Conservation (phyloP, 2,113 vertebrate species). For the Puffinus mauretanicus region DNA sequence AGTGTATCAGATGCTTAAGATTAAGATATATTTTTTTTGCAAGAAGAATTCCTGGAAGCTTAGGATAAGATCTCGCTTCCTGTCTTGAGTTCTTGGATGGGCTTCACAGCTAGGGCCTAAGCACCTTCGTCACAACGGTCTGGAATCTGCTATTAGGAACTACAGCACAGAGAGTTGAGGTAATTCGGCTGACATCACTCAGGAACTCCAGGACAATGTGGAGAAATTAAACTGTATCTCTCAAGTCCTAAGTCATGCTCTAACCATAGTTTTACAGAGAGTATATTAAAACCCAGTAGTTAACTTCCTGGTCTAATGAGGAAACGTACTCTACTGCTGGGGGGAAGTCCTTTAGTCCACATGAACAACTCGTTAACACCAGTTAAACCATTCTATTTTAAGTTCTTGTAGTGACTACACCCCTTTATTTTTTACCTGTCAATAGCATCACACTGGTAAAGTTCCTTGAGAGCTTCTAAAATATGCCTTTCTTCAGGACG, state of each 20-base stretch:
- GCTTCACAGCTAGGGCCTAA: background rate
- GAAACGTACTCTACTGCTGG: background rate
- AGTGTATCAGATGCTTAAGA: background rate
- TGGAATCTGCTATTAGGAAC: background rate
- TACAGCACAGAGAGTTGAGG: background rate
- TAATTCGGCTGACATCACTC: background rate
- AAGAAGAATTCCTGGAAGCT: constrained; percentile 54
- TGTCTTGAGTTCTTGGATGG: background rate
- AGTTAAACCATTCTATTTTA: background rate
- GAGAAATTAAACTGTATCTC: background rate
- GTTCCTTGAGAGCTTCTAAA: constrained; percentile 91
- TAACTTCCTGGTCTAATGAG: constrained; percentile 4
- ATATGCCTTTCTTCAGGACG: constrained; percentile 92
- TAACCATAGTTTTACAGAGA: background rate
- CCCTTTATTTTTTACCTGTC: constrained; percentile 81
- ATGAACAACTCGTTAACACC: background rate
- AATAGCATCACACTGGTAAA: constrained; percentile 93
- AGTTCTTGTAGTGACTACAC: background rate
- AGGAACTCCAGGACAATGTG: background rate
- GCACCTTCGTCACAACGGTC: background rate
- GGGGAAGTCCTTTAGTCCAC: background rate
- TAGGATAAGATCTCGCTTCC: constrained; percentile 7
- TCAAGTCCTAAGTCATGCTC: background rate
- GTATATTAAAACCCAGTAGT: background rate
- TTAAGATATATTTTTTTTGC: background rate